Evolutionary conservation across 2,797 vertebrate genomes (phyloP), one percentile per base, ranked within the genome.

Genomic region (Buphagus erythrorhynchus): DNA sequence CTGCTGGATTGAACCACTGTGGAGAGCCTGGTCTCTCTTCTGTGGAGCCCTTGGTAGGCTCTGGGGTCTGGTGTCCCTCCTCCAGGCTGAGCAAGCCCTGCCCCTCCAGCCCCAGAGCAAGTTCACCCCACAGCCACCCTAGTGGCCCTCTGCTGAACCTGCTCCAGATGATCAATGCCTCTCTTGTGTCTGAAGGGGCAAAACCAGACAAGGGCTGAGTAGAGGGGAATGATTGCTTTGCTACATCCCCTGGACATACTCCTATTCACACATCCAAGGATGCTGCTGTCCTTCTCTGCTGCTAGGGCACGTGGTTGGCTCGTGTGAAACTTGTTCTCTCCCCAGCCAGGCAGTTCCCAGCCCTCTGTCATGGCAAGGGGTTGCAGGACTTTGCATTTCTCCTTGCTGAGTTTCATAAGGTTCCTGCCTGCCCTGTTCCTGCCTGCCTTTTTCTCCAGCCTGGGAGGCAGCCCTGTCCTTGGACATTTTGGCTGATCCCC

Each of bases 311-410:
- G 0, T 5, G 26, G 5, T 2, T 83, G 51, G 12, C 46, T 85
- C 5, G 0, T 25, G 4, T 13, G 63, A 29, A 48, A 12, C 9
- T 25, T 69, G 5, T 12, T 42, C 4, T 52, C 26, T 43, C 3
- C 38, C 16, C 12, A 20, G 11, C 43, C 48, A 42, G 54, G 59
- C n/a, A 36, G 5, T 31, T 79, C 36, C n/a, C 46, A 58, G 38
- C 14, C 8, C 46, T 16, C 52, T 52, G 31, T 67, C 38, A 6
- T 5, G 57, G 46, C 8, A 25, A 59, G 55, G 20, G 3, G 0
- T n/a, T 59, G 25, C 24, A 85, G 59, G 33, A 69, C 36, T 89
- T 42, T 20, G 9, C 1, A 5, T 59, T 84, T 76, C 71, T 91
- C n/a, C 55, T 91, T 74, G 51, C 33, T 52, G 79, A 36, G 13